Evolutionary conservation across 2,797 vertebrate genomes (phyloP), one percentile per base, ranked within the genome.

Genomic region (Heteromormyrus szaboi): DNA sequence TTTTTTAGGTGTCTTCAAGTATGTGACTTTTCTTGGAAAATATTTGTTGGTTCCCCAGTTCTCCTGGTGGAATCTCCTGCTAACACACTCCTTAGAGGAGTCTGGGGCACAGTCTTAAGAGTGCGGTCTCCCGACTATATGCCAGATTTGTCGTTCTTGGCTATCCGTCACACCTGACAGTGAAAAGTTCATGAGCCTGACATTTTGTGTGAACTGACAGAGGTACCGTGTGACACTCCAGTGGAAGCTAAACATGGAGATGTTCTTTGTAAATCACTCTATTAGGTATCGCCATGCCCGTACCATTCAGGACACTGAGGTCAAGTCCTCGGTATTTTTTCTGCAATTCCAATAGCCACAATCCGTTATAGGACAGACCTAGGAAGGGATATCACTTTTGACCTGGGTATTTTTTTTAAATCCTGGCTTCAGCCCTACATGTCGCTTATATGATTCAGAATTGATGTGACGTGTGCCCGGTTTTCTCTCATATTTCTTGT

Each of bases 21-120:
- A 17, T n/a, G 76, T 81, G 76, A 81, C 76, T 81, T 22, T 81
- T 81, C 41, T 81, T 81, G 76, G 76, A 81, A 81, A 81, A 81
- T 79, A 79, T 79, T 81, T 81, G 76, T 81, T 81, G 41, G 76
- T 81, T 81, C 2, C 41, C 29, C 4, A 41, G 72, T 9, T 79
- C 19, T 46, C 7, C 76, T 46, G 41, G 76, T 79, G 37, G 17
- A 44, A 79, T 81, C 76, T 44, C 37, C 37, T 79, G 37, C 72
- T 2, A n/a, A 44, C 41, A 79, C 72, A 44, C 72, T 79, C 72
- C 72, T 44, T n/a, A 44, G 72, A 44, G 72, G 33, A n/a, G 72
- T 46, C 41, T 44, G 72, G 37, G 41, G 4, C 72, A 76, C 37
- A 19, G 33, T 76, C 72, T 76, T 41, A 76, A 76, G 72, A 44